Base-by-base conservation (phyloP, 2,888 invertebrate genomes). In the Acanthoscelides obtectus region DNA sequence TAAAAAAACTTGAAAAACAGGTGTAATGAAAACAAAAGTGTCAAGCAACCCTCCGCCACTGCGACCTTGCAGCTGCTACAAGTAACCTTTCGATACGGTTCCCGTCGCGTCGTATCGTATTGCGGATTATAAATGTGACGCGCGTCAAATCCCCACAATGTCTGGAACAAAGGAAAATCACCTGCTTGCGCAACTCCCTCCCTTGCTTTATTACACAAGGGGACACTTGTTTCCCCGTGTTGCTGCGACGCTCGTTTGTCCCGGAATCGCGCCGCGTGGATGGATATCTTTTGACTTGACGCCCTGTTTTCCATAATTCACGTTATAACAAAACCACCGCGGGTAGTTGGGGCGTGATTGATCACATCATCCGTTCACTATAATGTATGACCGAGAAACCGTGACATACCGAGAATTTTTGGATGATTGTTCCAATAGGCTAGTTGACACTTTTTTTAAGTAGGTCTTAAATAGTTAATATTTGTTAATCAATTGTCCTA, bases 121-220 rank as follows among this genome's bases (percentile, higher is more conserved):
- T 45, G 45, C 45, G 45, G 45, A 45, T 45, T 45, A 45, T 45
- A 80, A 81, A 75, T 79, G 75, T 81, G 80, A 81, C 81, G 82
- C 81, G 81, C 80, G 78, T 82, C 82, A 81, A 82, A 83, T 82
- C 80, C 79, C 77, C 81, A 82, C 83, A 83, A 82, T 82, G 82
- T 82, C 81, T 81, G 81, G 81, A 80, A 82, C 81, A 81, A 83
- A 80, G 76, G 80, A 80, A 81, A 81, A 82, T 83, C 82, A 83
- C 83, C 82, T 83, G 83, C 82, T 82, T 82, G 80, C 81, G 80
- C 79, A 79, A 78, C 76, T 45, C 45, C 45, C 45, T 6, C 17
- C 45, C 45, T 17, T 6, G 45, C 45, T 45, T 45, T 45, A 45
- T 45, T 45, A 45, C 17, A 45, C 45, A 45, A 45, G 45, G 45